Evolutionary conservation across 1,140 invertebrate species (phyloP).

Genomic region (Adoxophyes honmai): DNA sequence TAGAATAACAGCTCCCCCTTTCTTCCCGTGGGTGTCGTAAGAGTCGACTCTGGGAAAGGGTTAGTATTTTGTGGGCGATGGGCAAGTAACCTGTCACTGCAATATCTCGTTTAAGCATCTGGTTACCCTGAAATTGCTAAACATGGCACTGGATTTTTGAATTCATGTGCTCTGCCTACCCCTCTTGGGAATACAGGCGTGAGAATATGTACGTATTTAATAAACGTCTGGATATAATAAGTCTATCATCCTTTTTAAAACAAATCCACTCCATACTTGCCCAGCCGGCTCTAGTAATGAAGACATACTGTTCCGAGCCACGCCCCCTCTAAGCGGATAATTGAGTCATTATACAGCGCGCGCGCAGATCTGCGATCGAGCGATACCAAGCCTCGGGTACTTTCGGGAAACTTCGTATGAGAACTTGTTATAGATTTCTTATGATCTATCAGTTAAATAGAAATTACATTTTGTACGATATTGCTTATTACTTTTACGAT

Average conservation of each 20-base stretch:
- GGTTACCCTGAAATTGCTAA: no score
- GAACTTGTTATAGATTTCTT: conserved; percentile 13
- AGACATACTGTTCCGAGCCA: conserved; percentile 58
- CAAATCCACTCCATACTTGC: conserved; percentile 38
- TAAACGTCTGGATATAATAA: not conserved
- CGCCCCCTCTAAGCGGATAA: conserved; percentile 70
- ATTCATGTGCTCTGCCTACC: no score
- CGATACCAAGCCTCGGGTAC: conserved; percentile 5
- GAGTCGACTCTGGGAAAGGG: no score
- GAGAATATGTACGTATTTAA: no score
- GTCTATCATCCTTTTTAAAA: conserved; percentile 15
- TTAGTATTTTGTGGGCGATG: no score
- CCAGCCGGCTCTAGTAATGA: conserved; percentile 50
- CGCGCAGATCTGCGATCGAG: conserved; percentile 22
- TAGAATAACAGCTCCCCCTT: no score
- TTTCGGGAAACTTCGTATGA: conserved; percentile 9
- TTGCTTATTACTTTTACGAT: conserved; percentile 6
- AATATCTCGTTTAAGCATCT: no score
- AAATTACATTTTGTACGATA: conserved; percentile 9
- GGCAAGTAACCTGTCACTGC: no score
- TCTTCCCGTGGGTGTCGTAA: no score
- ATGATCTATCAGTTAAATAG: conserved; percentile 14
- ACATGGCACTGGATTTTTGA: no score
- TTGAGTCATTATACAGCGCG: conserved; percentile 71
- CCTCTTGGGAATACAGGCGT: no score